Base-by-base conservation (phyloP, 1,140 invertebrate species). In the Branchinecta lindahli region DNA sequence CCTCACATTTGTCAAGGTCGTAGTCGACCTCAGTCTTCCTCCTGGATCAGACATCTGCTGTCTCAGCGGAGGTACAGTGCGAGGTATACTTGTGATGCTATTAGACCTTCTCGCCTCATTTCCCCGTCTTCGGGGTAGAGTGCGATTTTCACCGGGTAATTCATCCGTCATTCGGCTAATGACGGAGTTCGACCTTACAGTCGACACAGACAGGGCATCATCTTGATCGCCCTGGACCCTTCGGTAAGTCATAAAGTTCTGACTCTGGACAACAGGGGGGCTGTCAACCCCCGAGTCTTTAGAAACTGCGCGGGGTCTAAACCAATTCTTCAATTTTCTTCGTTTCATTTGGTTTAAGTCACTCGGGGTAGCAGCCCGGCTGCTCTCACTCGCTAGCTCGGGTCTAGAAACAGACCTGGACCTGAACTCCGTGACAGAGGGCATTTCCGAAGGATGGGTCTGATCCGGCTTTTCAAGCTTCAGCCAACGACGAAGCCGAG, bases 281-380 rank as follows among this genome's bases (percentile, higher is more conserved):
- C 12, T 20, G 18, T 12, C 12, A 61, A 12, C 12, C 18, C 18
- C 52, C 5, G 33, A 33, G 18, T 61, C 52, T 6, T 20, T 61
- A 15, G 52, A 61, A 1, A 12, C 12, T 15, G 52, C 18, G 12
- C 52, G 52, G 2, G 52, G 12, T 61, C 52, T 1, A 61, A 61
- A 61, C 52, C 52, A 61, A 61, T 61, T 61, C 52, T 61, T 61
- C 52, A 61, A 61, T 61, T 61, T 61, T 61, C 18, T 61, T 20
- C 52, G 52, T 61, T 61, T 61, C 12, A 20, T 61, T 61, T 15
- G 18, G 18, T 6, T 61, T 61, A 61, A 20, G 12, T 61, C 52
- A 61, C 52, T 61, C 18, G 52, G 18, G 12, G 52, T 20, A 61
- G 52, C 18, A 15, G 52, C 33, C 5, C 33, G 33, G 33, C 33